Evolutionary conservation across 1,140 invertebrate species (phyloP).

Genomic region (Aporrectodea caliginosa): DNA sequence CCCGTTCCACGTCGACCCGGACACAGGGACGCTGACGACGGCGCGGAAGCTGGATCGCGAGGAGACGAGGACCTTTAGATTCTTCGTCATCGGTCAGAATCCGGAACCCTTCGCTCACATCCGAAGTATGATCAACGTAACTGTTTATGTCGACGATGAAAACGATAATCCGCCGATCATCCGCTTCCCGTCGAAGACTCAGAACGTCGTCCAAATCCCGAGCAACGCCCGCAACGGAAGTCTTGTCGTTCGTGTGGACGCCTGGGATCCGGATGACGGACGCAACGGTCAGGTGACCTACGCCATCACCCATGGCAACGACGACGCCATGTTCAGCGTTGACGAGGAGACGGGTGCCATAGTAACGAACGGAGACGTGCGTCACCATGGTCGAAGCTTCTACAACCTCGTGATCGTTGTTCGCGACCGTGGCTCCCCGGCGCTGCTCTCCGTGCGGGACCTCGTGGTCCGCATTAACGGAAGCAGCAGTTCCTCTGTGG

Average conservation of each 20-base stretch:
- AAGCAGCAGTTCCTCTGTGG: neutral
- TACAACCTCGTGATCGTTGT: conserved; percentile 18
- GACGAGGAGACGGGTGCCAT: conserved; percentile 85
- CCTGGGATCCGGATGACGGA: conserved; percentile 80
- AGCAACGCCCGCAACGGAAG: neutral
- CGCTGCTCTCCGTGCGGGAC: conserved; percentile 6
- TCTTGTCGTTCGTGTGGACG: conserved; percentile 62
- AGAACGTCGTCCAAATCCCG: conserved; percentile 34
- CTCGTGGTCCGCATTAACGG: conserved; percentile 2
- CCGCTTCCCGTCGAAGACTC: conserved; percentile 41
- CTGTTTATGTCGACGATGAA: conserved; percentile 43
- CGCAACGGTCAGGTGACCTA: conserved; percentile 80
- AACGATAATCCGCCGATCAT: conserved; percentile 51
- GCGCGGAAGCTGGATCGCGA: conserved; percentile 28
- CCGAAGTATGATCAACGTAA: conserved; percentile 35
- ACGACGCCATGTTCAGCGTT: conserved; percentile 87
- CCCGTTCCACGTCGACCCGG: conserved; percentile 27
- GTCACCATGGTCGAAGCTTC: neutral
- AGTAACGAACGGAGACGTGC: conserved; percentile 17
- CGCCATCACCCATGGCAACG: conserved; percentile 92
- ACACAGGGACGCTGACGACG: conserved; percentile 30
- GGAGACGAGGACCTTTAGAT: conserved; percentile 5
- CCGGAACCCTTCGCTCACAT: conserved; percentile 7
- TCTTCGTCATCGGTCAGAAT: conserved; percentile 27
- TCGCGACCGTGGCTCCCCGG: neutral